Base-by-base conservation (phyloP, 2,797 vertebrate genomes). In the Pelodytes ibericus region DNA sequence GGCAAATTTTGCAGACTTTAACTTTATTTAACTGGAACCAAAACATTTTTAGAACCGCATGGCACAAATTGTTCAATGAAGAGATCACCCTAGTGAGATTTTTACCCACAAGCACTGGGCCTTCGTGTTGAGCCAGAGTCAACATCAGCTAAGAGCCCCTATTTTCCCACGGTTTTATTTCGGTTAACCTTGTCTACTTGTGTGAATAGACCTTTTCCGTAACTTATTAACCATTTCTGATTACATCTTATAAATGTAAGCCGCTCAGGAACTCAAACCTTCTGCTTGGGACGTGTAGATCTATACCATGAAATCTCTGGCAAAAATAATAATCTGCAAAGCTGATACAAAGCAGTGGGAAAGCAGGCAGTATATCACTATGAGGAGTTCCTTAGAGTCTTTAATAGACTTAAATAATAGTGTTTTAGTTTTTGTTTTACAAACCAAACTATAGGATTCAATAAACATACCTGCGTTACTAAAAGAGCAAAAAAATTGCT, bases 211-310 rank as follows among this genome's bases (percentile, higher is more conserved):
- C 18, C 20, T 22, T 25, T 62, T 36, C n/a, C 16, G 36, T 4
- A 29, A 62, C 29, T 62, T 6, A 62, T 62, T 62, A 62, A 62
- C 60, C 8, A 13, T 24, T 62, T 30, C n/a, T 36, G 7, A 62
- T 62, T 4, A 18, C 33, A 64, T 15, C 33, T 39, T 15, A 1
- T 15, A 16, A 44, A 13, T 44, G 8, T n/a, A n/a, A 16, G 41
- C 8, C 13, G 13, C 13, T 2, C 13, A 44, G 41, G 41, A 44
- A 44, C 13, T 9, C 18, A 44, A 44, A 10, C 18, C 11, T 8
- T 3, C 10, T 44, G 41, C 15, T 3, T 2, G 15, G 3, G 41
- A n/a, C 41, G 13, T 9, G 41, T 44, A 44, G 41, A 16, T 8
- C 13, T 44, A 10, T 2, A 16, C 33, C 13, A 16, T 44, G 15